Evolutionary conservation across 2,113 vertebrate genomes (phyloP).

Genomic region (Albula glossodonta): DNA sequence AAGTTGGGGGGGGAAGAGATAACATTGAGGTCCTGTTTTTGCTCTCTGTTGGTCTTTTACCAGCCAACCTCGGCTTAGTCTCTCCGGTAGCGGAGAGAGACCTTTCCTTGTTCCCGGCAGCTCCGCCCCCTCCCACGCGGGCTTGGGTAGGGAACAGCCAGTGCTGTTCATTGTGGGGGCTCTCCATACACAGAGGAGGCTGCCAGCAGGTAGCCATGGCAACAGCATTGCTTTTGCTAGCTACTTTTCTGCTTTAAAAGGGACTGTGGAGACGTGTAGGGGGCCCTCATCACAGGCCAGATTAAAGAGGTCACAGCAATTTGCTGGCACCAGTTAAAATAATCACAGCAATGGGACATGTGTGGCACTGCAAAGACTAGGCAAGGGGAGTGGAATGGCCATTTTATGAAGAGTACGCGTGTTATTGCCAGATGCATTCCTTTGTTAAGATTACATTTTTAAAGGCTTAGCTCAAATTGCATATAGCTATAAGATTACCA

Average conservation of each 20-base stretch:
- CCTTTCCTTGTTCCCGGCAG: slow-evolving; percentile 74
- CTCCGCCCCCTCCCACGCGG: slow-evolving; percentile 62
- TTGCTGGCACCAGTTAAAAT: slow-evolving; percentile 80
- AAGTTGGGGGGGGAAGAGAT: slow-evolving; percentile 26
- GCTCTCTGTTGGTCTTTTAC: slow-evolving; percentile 65
- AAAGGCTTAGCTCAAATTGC: not conserved
- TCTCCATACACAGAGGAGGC: slow-evolving; percentile 75
- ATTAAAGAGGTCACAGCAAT: slow-evolving; percentile 88
- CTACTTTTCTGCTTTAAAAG: slow-evolving; percentile 75
- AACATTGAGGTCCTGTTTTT: slow-evolving; percentile 37
- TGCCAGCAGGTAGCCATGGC: slow-evolving; percentile 86
- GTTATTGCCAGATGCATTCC: not conserved
- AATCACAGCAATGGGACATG: slow-evolving; percentile 72
- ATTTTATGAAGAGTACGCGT: slow-evolving; percentile 17
- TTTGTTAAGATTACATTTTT: not conserved
- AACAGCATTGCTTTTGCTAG: slow-evolving; percentile 86
- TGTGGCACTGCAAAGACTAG: slow-evolving; percentile 53
- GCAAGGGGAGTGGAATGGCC: slow-evolving; percentile 15
- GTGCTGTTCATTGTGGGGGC: slow-evolving; percentile 66
- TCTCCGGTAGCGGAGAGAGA: slow-evolving; percentile 67
- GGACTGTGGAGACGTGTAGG: slow-evolving; percentile 75
- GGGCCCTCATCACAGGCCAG: slow-evolving; percentile 81
- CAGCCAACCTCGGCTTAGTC: slow-evolving; percentile 66
- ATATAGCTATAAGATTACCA: not conserved
- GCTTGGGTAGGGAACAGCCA: slow-evolving; percentile 78